Evolutionary conservation across 1,140 invertebrate species (phyloP), one percentile per base, ranked within the genome.

Genomic region (Spodoptera frugiperda): DNA sequence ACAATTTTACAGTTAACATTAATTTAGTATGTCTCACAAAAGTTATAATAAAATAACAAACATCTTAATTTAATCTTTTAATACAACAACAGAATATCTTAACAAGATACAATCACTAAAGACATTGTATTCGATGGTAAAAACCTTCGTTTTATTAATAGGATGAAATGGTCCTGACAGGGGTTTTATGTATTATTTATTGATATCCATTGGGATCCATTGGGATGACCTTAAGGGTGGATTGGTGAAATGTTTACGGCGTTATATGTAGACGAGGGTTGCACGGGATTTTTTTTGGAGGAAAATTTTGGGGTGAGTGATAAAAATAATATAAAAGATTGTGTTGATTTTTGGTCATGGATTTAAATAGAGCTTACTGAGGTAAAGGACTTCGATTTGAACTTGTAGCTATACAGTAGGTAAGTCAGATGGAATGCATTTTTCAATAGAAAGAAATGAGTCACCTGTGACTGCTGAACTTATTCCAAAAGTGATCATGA

Each of bases 171-270:
- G 19, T 44, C 53, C n/a, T 44, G 25, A 57, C 68, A 71, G 12
- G 68, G 53, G 68, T n/a, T 71, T 44, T 71, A 71, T 46, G 67
- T 55, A 39, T 70, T 70, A 54, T 70, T 70, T 70, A 70, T 70
- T 70, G 67, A 39, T 39, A 14, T 70, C 25, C 49, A 70, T 70
- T 70, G 67, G 6, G 15, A 10, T 70, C 25, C 49, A 70, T 70
- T 70, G 67, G 6, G 15, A 70, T 70, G 49, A 70, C 67, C 49
- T 70, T 70, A 54, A 39, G 67, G 59, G 59, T 19, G 17, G n/a
- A 19, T 44, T 46, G 14, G 33, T 63, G 59, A 44, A 63, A 17
- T 51, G 33, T 63, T 63, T 59, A 59, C 25, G 55, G 21, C 30
- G 51, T 12, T 6, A 19, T 17, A 33, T 6, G 25, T 9, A n/a